phyloP scores from a whole-genome alignment of 1,140 invertebrate species.

The Physella acuta region DNA sequence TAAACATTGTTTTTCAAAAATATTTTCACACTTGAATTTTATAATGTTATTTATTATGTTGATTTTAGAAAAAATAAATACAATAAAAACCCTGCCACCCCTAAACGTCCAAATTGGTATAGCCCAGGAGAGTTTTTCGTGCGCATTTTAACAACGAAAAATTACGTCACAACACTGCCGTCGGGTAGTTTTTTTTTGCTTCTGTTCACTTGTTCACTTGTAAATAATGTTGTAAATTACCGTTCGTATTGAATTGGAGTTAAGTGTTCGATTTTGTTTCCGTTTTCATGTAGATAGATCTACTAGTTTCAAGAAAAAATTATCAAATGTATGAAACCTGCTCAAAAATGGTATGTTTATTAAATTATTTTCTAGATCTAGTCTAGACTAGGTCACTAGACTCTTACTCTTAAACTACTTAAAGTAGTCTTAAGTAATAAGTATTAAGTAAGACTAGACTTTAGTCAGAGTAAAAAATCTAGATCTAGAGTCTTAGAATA shows the following conservation, averaged over 20 bases:
- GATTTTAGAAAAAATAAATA: too few relatives aligned
- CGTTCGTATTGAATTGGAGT: conserved; percentile 21
- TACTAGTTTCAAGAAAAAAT: not conserved
- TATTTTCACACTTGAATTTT: too few relatives aligned
- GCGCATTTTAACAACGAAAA: not conserved
- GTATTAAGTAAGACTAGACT: too few relatives aligned
- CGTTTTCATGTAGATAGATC: conserved; percentile 22
- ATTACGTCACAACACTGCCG: not conserved
- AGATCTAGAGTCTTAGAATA: too few relatives aligned
- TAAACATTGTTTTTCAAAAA: too few relatives aligned
- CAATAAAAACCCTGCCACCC: not conserved
- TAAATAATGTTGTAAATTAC: conserved; percentile 27
- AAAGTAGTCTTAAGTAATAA: too few relatives aligned
- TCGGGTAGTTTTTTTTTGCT: not conserved
- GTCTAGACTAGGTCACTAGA: not conserved
- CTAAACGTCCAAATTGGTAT: not conserved
- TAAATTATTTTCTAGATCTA: not conserved
- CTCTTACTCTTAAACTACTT: not conserved
- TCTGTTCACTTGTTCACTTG: conserved; percentile 21
- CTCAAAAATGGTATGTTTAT: conserved; percentile 20
- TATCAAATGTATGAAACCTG: conserved; percentile 24
- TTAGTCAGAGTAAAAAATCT: too few relatives aligned
- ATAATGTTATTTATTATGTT: too few relatives aligned
- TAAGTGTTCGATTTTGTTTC: conserved; percentile 20
- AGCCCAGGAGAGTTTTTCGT: conserved; percentile 4